Conservation (phyloP, 2,797 vertebrate genomes). For the Halcyon leucocephala region DNA sequence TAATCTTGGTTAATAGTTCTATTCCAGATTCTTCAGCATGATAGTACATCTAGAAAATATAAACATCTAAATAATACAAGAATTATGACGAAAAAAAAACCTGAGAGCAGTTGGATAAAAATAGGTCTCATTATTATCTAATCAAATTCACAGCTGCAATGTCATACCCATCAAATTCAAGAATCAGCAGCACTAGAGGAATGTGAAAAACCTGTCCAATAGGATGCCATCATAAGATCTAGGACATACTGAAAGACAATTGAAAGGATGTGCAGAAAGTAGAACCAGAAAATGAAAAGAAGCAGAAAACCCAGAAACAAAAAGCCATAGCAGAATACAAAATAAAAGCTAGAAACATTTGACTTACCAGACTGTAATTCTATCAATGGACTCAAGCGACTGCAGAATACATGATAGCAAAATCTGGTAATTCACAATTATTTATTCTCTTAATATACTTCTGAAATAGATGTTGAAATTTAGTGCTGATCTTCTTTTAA, state of each 20-base stretch:
- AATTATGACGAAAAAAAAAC: neutral
- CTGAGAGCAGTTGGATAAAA: neutral
- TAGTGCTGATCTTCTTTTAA: neutral
- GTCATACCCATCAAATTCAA: neutral
- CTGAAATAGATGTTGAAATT: conserved; percentile 25
- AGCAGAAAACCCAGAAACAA: neutral
- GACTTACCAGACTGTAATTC: neutral
- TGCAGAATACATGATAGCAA: neutral
- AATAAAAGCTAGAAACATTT: neutral
- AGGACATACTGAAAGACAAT: neutral
- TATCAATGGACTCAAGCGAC: neutral
- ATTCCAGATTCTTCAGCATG: neutral
- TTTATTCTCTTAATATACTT: conserved; percentile 23
- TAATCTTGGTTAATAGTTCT: neutral
- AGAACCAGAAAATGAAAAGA: neutral
- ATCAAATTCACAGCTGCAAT: conserved; percentile 17
- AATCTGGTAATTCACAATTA: conserved; percentile 11
- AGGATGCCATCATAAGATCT: neutral
- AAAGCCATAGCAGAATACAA: neutral
- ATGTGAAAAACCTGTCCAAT: neutral
- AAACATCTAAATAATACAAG: neutral
- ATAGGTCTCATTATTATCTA: neutral
- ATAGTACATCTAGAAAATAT: neutral
- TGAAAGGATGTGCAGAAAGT: neutral
- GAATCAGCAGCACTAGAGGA: neutral